phyloP scores from a whole-genome alignment of 30 jellyfish, hydroid and myxozoan genomes.

The Aurelia sp. region DNA sequence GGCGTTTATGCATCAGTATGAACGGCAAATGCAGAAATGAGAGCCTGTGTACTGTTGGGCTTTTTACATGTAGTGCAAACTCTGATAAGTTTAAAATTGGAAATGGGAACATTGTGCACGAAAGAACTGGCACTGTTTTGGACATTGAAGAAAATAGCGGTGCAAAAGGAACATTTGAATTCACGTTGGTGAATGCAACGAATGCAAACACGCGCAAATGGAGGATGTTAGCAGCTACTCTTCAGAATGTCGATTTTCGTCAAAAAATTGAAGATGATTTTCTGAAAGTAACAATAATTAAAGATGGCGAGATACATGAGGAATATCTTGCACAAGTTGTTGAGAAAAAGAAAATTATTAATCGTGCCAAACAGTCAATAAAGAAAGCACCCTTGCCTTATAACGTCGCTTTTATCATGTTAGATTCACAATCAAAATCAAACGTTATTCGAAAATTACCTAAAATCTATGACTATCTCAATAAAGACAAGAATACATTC shows the following conservation, averaged over 20 bases:
- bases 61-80: neutral
- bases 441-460: slow-evolving; percentile 63
- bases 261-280: slow-evolving; percentile 28
- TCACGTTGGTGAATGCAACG: neutral
- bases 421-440: slow-evolving; percentile 85
- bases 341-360: neutral
- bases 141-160: neutral
- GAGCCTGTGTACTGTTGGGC: neutral
- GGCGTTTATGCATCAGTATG: neutral
- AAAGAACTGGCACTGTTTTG: neutral
- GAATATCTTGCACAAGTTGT: slow-evolving; percentile 57
- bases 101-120: neutral
- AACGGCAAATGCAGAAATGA: neutral
- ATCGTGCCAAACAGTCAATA: slow-evolving; percentile 6
- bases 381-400: slow-evolving; percentile 2
- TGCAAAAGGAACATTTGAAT: neutral
- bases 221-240: slow-evolving; percentile 6
- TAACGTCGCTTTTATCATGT: slow-evolving; percentile 63
- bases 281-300: slow-evolving; percentile 14
- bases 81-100: neutral
- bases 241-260: neutral
- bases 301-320: slow-evolving; percentile 26
- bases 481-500: slow-evolving; percentile 25
- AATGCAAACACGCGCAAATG: slow-evolving; percentile 6
- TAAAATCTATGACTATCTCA: slow-evolving; percentile 31